phyloP scores from a whole-genome alignment of 2,113 vertebrate species.

The Ariopsis seemanni region DNA sequence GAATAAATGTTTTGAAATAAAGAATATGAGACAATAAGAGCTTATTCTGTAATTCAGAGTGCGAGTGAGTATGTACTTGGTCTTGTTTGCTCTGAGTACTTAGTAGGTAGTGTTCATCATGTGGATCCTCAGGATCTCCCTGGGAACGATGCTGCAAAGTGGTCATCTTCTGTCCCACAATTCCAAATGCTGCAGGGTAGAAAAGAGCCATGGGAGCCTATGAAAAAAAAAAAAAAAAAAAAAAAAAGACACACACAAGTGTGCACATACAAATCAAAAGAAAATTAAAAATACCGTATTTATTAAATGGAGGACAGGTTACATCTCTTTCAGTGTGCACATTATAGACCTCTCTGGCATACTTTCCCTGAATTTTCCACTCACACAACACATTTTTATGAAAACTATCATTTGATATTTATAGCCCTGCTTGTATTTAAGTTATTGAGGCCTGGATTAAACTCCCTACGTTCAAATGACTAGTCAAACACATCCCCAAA shows the following conservation, averaged over 20 bases:
- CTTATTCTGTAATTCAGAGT: not conserved
- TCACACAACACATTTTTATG: not conserved
- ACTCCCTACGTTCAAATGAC: too few species aligned
- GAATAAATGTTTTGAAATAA: not conserved
- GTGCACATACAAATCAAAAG: not conserved
- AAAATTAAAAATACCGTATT: not conserved
- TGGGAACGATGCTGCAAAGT: slow-evolving; percentile 89
- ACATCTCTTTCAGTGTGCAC: not conserved
- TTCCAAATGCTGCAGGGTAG: slow-evolving; percentile 95
- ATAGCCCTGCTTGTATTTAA: not conserved
- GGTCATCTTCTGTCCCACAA: slow-evolving; percentile 97
- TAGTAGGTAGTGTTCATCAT: slow-evolving; percentile 94
- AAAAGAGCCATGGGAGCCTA: slow-evolving; percentile 97
- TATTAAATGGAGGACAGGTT: not conserved
- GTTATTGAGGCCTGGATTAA: not conserved
- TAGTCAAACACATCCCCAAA: too few species aligned
- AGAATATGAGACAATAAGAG: not conserved
- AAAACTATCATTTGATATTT: not conserved
- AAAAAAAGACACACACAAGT: rapidly evolving
- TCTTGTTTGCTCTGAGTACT: slow-evolving; percentile 98
- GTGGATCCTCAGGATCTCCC: slow-evolving; percentile 91
- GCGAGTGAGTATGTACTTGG: slow-evolving; percentile 73
- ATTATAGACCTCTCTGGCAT: not conserved
- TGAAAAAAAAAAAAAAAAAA: not conserved
- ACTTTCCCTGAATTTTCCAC: not conserved